These are phyloP conservation scores for Patella caerulea DNA, from an alignment of 2,888 invertebrate genomes.

Conservation along the genomic window DNA sequence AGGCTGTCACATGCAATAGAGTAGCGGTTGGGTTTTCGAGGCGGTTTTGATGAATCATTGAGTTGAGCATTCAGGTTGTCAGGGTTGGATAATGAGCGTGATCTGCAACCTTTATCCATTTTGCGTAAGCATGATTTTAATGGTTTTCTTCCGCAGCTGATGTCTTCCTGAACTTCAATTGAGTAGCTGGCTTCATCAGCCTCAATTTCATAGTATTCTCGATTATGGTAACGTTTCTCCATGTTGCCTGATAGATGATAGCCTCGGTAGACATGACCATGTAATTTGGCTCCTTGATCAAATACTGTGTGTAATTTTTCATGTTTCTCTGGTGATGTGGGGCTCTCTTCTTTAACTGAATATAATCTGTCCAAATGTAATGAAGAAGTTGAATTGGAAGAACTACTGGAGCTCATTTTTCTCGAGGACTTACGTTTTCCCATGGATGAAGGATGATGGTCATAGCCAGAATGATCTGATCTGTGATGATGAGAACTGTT, in stretches of 20 bases:
- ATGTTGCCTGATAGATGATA: constrained; percentile 9
- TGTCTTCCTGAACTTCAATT: constrained; percentile 10
- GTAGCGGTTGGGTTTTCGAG: constrained; percentile 52
- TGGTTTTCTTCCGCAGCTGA: constrained; percentile 49
- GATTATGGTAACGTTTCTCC: constrained; percentile 11
- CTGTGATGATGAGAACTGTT: neutral
- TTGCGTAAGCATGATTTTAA: constrained; percentile 65
- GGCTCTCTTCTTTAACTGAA: constrained; percentile 56
- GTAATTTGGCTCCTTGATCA: constrained; percentile 2
- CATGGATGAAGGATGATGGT: constrained; percentile 2
- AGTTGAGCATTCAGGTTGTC: constrained; percentile 22
- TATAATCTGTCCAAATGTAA: constrained; percentile 48
- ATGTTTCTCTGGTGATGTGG: constrained; percentile 49
- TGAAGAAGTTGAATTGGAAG: constrained; percentile 12
- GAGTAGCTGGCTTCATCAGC: constrained; percentile 6
- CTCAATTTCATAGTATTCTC: constrained; percentile 4
- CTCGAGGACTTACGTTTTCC: neutral
- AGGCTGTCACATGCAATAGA: constrained; percentile 64
- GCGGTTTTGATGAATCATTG: constrained; percentile 42
- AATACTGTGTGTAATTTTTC: neutral
- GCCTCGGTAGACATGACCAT: neutral
- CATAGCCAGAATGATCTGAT: constrained; percentile 3
- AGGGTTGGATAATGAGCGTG: constrained; percentile 55
- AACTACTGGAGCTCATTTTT: constrained; percentile 5
- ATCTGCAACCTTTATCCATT: constrained; percentile 44